These are phyloP conservation scores for Falco peregrinus DNA, from an alignment of 2,797 vertebrate species.

Conservation along the genomic window DNA sequence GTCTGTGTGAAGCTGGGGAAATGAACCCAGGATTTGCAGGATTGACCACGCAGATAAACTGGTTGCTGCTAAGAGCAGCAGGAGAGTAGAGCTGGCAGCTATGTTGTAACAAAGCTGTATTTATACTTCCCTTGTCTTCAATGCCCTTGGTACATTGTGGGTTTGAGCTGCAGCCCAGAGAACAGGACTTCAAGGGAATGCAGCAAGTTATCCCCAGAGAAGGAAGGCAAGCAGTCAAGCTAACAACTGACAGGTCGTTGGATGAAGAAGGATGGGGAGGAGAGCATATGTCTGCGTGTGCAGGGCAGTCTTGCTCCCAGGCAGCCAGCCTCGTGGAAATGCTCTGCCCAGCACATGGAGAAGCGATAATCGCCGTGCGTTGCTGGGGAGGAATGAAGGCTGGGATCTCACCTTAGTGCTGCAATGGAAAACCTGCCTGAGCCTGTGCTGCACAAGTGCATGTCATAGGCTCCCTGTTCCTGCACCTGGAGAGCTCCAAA, in stretches of 20 bases:
- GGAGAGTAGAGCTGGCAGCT: neutral
- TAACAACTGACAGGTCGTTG: neutral
- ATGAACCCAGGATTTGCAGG: neutral
- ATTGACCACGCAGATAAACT: fast-evolving
- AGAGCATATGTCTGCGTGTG: neutral
- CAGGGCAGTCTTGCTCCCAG: neutral
- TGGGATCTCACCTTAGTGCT: neutral
- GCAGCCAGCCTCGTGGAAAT: neutral
- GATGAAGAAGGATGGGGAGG: neutral
- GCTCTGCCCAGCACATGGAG: neutral
- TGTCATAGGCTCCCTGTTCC: neutral
- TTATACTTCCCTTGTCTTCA: neutral
- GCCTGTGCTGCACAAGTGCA: neutral
- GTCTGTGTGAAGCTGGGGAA: neutral
- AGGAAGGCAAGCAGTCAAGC: neutral
- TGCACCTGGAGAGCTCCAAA: neutral
- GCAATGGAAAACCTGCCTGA: neutral
- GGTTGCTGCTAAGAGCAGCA: neutral
- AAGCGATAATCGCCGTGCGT: neutral
- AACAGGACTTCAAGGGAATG: neutral
- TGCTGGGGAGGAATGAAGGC: neutral
- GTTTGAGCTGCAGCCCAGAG: neutral
- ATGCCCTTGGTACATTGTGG: neutral
- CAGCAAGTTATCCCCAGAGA: neutral
- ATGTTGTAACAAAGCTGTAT: neutral